Conservation (phyloP, 2,797 vertebrate species). For the Ibycter americanus region DNA sequence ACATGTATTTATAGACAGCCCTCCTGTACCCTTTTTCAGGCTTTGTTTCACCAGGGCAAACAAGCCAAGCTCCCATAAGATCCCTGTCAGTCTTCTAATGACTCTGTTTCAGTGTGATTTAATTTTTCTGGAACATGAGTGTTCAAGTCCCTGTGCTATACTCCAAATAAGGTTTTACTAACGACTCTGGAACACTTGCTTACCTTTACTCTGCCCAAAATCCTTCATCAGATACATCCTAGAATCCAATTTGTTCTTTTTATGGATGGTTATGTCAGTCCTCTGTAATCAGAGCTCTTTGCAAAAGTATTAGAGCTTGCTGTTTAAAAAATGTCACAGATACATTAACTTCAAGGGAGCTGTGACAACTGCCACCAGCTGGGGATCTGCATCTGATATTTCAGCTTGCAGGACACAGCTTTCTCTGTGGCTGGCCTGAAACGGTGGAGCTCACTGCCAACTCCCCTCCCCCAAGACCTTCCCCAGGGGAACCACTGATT, state of each 20-base stretch:
- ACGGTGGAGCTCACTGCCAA: not conserved
- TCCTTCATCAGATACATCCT: not conserved
- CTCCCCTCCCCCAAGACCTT: conserved; percentile 46
- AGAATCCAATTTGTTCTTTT: not conserved
- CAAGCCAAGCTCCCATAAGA: not conserved
- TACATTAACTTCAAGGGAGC: not conserved
- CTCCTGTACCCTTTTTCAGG: not conserved
- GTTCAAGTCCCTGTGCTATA: not conserved
- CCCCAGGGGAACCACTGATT: not conserved
- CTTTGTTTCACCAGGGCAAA: conserved; percentile 46
- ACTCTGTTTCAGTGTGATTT: not conserved
- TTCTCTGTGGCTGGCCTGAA: not conserved
- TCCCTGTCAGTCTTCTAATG: conserved; percentile 1
- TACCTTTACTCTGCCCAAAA: not conserved
- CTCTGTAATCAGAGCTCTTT: not conserved
- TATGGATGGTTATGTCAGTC: not conserved
- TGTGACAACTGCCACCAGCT: conserved; percentile 37
- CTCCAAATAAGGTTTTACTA: not conserved
- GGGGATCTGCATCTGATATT: conserved; percentile 27
- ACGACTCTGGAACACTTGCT: not conserved
- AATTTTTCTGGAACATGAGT: not conserved
- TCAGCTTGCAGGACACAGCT: conserved; percentile 27
- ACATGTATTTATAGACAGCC: conserved; percentile 5
- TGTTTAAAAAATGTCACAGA: not conserved
- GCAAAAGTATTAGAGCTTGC: not conserved